Conservation (phyloP, 2,888 invertebrate genomes). For the Spatulosminthurus flaviceps region DNA sequence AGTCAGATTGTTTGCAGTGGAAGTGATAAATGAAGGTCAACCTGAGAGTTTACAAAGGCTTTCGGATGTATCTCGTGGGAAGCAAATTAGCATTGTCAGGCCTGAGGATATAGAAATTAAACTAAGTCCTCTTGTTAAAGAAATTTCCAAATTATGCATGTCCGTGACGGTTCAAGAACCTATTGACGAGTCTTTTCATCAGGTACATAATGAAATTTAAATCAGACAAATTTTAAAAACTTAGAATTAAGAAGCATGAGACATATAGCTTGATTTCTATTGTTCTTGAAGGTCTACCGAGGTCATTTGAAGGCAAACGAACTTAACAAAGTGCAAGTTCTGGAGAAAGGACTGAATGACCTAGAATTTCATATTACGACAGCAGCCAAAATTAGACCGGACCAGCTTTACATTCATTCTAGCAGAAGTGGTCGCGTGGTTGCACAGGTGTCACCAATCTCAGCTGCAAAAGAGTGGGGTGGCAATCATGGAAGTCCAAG, state of each 20-base stretch:
- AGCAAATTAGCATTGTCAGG: slow-evolving; percentile 8
- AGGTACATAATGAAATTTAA: no score
- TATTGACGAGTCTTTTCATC: background rate
- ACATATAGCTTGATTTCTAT: no score
- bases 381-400: background rate
- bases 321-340: slow-evolving; percentile 23
- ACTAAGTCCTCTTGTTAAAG: background rate
- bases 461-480: slow-evolving; percentile 16
- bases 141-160: slow-evolving; percentile 26
- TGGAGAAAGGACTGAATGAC: background rate
- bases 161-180: slow-evolving; percentile 10
- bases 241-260: no score
- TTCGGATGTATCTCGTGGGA: background rate
- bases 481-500: background rate
- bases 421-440: background rate
- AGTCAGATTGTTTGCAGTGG: slow-evolving; percentile 52
- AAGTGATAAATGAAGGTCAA: slow-evolving; percentile 35
- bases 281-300: slow-evolving; percentile 30
- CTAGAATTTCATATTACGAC: slow-evolving; percentile 35
- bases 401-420: slow-evolving; percentile 30
- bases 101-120: slow-evolving; percentile 20
- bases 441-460: background rate
- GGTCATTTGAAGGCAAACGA: slow-evolving; percentile 22
- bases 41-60: background rate
- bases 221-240: no score